Percentiles rank a stretch among this genome's conserved stretches.
phyloP scores from a whole-genome alignment of 2,113 vertebrate genomes.

The Tyrannus savana region DNA sequence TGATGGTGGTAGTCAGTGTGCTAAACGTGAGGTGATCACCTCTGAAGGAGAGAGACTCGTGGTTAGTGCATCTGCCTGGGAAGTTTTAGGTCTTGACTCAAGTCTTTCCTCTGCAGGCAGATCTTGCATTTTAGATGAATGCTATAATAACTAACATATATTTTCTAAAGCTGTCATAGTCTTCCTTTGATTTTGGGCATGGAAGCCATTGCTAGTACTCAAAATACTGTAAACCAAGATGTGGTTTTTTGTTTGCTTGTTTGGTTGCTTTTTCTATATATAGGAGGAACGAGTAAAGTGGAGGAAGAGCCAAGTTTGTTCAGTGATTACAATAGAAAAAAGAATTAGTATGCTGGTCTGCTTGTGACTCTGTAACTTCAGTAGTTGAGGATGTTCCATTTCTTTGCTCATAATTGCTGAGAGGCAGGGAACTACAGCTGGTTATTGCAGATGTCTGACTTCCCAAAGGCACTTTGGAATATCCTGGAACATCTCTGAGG shows the following conservation, averaged over 20 bases:
- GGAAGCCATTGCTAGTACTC: not conserved
- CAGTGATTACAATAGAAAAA: not conserved
- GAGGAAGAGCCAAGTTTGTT: not conserved
- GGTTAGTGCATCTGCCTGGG: not conserved
- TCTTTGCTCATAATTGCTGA: not conserved
- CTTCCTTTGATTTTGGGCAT: not conserved
- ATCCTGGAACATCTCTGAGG: not conserved
- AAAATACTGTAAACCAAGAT: not conserved
- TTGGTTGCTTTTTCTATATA: no score
- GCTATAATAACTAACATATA: not conserved
- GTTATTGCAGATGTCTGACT: not conserved
- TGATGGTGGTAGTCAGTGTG: not conserved
- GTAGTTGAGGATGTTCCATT: not conserved
- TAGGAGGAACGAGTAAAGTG: not conserved
- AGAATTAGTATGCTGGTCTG: not conserved
- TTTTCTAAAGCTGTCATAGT: not conserved
- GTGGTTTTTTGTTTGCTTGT: no score
- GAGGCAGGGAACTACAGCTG: not conserved
- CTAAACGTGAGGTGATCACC: not conserved
- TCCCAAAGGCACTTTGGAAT: not conserved
- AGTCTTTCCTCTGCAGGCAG: not conserved
- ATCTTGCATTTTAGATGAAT: not conserved
- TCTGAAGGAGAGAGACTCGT: not conserved
- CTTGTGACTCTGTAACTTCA: not conserved
- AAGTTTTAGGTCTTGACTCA: not conserved